These are phyloP conservation scores for Micromussa lordhowensis DNA, from an alignment of 92 coral and sea anemone genomes.

Conservation along the genomic window DNA sequence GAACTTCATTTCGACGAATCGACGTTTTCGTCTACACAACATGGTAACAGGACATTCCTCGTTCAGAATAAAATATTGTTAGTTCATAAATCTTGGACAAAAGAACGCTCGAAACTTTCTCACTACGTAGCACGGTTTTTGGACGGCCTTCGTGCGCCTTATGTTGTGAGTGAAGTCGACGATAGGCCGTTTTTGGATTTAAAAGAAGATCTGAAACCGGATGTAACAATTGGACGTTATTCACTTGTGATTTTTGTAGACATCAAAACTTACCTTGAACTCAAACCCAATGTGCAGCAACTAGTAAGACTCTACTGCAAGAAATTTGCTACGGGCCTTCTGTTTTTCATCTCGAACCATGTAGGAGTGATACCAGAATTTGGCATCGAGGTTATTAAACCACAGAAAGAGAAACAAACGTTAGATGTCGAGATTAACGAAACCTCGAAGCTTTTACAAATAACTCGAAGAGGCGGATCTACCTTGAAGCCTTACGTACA, in stretches of 20 bases:
- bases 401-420: slow-evolving; percentile 73
- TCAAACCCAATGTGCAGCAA: slow-evolving; percentile 80
- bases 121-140: slow-evolving; percentile 82
- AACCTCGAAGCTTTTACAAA: slow-evolving; percentile 74
- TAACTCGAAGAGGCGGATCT: slow-evolving; percentile 84
- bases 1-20: slow-evolving; percentile 3
- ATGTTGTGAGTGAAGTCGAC: slow-evolving; percentile 77
- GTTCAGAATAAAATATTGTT: slow-evolving; percentile 80
- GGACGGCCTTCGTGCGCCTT: slow-evolving; percentile 86
- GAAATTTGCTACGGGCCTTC: slow-evolving; percentile 81
- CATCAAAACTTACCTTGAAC: slow-evolving; percentile 79
- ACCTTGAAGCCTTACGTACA: slow-evolving; percentile 68
- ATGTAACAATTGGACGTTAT: slow-evolving; percentile 71
- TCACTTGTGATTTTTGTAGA: slow-evolving; percentile 88
- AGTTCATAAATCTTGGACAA: slow-evolving; percentile 66
- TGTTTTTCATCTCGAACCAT: slow-evolving; percentile 85
- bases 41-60: slow-evolving; percentile 59
- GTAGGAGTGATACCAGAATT: slow-evolving; percentile 83
- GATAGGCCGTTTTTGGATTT: slow-evolving; percentile 78
- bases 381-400: slow-evolving; percentile 72
- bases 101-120: slow-evolving; percentile 86
- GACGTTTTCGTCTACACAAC: slow-evolving; percentile 43
- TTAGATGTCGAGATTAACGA: slow-evolving; percentile 72
- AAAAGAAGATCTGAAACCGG: slow-evolving; percentile 64
- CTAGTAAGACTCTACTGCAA: slow-evolving; percentile 79